A percentile compares a stretch with the other conserved stretches of the same genome.
Evolutionary conservation across 2,888 invertebrate species (phyloP).

Genomic region (Caenorhabditis uteleia): DNA sequence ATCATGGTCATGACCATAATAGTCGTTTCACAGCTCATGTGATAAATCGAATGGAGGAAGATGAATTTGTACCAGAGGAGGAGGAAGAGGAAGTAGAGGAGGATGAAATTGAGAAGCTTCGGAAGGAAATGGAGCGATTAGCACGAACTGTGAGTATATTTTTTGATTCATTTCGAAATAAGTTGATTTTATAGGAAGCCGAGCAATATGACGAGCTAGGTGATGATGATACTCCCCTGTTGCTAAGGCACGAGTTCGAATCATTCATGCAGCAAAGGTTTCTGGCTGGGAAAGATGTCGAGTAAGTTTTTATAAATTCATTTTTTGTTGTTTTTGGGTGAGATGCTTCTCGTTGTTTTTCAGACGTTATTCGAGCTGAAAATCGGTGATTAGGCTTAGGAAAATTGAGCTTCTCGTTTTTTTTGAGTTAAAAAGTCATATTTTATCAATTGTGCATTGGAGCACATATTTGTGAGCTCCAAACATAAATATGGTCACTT

Average conservation of each 20-base stretch:
- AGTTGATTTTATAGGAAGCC: conserved; percentile 29
- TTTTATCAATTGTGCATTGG: too few relatives aligned
- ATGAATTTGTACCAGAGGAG: conserved; percentile 37
- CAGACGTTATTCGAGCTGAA: too few relatives aligned
- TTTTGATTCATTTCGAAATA: too few relatives aligned
- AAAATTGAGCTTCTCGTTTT: too few relatives aligned
- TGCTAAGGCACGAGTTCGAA: conserved; percentile 56
- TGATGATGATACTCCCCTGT: conserved; percentile 47
- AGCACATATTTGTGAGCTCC: too few relatives aligned
- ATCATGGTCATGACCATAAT: conserved; percentile 15
- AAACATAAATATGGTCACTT: too few relatives aligned
- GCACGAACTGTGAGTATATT: conserved; percentile 26
- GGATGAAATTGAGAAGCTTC: conserved; percentile 33
- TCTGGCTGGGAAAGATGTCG: conserved; percentile 55
- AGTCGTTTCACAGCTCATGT: conserved; percentile 36
- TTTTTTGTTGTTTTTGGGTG: too few relatives aligned
- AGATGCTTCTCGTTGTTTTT: too few relatives aligned
- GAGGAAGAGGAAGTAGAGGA: conserved; percentile 36
- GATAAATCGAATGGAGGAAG: conserved; percentile 16
- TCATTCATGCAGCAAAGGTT: conserved; percentile 61
- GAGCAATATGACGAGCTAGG: conserved; percentile 31
- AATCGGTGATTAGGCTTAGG: too few relatives aligned
- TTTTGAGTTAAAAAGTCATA: too few relatives aligned
- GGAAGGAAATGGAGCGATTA: conserved; percentile 39
- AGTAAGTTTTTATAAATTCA: conserved; percentile 9